Evolutionary conservation across 2,113 vertebrate species (phyloP).

Genomic region (Phaethon lepturus): DNA sequence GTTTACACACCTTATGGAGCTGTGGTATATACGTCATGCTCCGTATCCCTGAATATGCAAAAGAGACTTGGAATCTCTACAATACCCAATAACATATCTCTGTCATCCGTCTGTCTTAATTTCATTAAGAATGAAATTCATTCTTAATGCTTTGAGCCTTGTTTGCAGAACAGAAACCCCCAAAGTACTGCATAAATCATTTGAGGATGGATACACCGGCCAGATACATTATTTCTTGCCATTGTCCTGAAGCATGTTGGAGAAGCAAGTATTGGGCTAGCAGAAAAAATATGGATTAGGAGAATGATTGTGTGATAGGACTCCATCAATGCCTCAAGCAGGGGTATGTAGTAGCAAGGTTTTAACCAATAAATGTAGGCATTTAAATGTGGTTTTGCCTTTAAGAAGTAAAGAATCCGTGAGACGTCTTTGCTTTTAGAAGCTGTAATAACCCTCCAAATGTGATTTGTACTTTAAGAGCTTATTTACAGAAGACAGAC

Average conservation of each 20-base stretch:
- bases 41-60: neutral
- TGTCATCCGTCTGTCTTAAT: neutral
- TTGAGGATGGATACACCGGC: neutral
- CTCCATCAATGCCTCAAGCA: neutral
- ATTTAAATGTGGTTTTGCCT: neutral
- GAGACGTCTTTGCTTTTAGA: conserved; percentile 17
- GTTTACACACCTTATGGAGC: neutral
- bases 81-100: neutral
- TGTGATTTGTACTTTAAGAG: conserved; percentile 36
- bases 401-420: conserved; percentile 10
- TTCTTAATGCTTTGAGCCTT: neutral
- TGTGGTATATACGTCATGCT: neutral
- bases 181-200: neutral
- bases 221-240: neutral
- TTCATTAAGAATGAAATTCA: neutral
- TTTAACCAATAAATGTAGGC: neutral
- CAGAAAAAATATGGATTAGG: neutral
- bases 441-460: neutral
- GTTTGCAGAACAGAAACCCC: neutral
- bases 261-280: neutral
- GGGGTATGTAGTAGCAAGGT: neutral
- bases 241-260: neutral
- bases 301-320: neutral
- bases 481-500: conserved; percentile 54
- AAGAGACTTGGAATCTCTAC: neutral